Evolutionary conservation across 2,888 invertebrate genomes (phyloP).

Genomic region (Sipha maydis): DNA sequence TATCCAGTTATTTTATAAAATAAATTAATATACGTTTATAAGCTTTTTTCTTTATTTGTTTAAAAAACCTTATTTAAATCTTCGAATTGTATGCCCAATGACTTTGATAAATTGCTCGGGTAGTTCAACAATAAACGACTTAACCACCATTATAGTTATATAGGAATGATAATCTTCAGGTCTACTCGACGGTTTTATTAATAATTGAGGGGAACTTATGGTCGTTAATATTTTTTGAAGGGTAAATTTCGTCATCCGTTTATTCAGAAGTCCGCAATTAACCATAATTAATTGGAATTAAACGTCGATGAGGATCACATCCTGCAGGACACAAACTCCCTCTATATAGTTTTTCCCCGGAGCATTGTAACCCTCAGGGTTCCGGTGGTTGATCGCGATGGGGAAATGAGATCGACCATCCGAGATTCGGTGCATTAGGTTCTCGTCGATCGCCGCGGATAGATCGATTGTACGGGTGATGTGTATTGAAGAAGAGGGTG

Average conservation of each 20-base stretch:
- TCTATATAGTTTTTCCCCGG: neutral
- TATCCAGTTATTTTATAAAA: too few species aligned
- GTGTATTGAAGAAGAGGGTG: neutral
- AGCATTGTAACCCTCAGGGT: slow-evolving; percentile 22
- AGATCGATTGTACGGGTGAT: neutral
- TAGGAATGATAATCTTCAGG: slow-evolving; percentile 6
- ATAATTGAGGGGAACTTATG: neutral
- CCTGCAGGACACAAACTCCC: slow-evolving; percentile 15
- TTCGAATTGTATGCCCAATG: neutral
- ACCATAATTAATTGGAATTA: slow-evolving; percentile 60
- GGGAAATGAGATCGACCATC: neutral
- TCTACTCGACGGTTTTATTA: neutral
- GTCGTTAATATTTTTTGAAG: slow-evolving; percentile 43
- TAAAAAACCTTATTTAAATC: neutral
- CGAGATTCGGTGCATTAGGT: slow-evolving; percentile 26
- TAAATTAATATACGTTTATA: neutral
- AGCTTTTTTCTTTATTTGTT: neutral
- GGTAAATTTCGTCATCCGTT: slow-evolving; percentile 42
- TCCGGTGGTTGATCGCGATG: slow-evolving; percentile 18
- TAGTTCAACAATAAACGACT: neutral
- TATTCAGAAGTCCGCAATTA: slow-evolving; percentile 41
- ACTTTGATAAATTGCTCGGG: neutral
- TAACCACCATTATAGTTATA: neutral
- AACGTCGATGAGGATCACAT: slow-evolving; percentile 47
- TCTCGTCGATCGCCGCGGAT: slow-evolving; percentile 27